Evolutionary conservation across 2,797 vertebrate species (phyloP).

Genomic region (Acanthurus tractus): DNA sequence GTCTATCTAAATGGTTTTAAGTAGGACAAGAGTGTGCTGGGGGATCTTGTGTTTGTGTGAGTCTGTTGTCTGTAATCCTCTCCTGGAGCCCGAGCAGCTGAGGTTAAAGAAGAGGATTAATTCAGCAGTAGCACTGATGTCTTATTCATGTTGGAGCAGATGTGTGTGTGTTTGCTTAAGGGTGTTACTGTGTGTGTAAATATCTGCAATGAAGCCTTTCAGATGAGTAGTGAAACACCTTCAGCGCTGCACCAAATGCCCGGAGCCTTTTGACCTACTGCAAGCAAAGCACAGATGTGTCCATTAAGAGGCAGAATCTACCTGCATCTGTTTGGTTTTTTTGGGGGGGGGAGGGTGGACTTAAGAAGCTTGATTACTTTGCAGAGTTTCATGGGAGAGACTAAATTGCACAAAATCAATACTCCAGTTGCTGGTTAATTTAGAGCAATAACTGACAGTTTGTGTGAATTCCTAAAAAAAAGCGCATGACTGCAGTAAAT

Average conservation of each 20-base stretch:
- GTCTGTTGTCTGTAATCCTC: constrained; percentile 64
- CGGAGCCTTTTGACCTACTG: not conserved
- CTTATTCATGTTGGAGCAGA: constrained; percentile 58
- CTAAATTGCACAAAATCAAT: not conserved
- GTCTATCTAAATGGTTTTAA: constrained; percentile 66
- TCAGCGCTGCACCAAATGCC: not conserved
- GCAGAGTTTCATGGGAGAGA: not conserved
- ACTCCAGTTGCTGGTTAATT: not conserved
- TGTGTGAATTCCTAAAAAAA: not conserved
- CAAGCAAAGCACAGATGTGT: not conserved
- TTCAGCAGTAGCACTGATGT: constrained; percentile 48
- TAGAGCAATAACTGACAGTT: not conserved
- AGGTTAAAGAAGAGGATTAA: constrained; percentile 72
- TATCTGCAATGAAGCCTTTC: not conserved
- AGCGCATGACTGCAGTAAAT: no score
- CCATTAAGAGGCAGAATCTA: not conserved
- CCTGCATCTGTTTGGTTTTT: no score
- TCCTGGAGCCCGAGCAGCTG: constrained; percentile 54
- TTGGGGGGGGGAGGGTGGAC: no score
- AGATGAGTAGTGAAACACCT: not conserved
- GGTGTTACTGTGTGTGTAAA: constrained; percentile 31
- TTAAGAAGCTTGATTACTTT: not conserved
- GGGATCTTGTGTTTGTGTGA: constrained; percentile 23
- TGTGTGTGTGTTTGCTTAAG: constrained; percentile 44
- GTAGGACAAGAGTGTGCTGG: constrained; percentile 27